Evolutionary conservation across 2,113 vertebrate genomes (phyloP), one percentile per base, ranked within the genome.

Genomic region (Potamarius usumacintae): DNA sequence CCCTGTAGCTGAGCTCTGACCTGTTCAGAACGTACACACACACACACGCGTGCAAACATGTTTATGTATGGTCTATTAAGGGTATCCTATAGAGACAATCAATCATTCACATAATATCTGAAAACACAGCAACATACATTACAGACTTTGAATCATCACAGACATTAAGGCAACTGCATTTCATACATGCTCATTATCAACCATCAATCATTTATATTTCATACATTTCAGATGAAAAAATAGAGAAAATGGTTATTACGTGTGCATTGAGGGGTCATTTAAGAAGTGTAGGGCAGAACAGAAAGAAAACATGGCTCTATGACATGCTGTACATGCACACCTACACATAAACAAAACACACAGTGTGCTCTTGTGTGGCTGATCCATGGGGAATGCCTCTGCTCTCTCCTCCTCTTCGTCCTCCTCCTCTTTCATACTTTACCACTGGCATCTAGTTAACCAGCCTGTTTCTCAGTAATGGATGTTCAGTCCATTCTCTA

Each of bases 381-480:
- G 48, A 50, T 65, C 85, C 17, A 53, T 79, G 27, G 60, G 74
- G 85, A 55, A 30, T 86, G 48, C 12, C 63, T 80, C 55, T 12
- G 50, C 65, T 60, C 71, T 62, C 71, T 84, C 52, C 55, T 42
- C 30, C 52, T 72, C 50, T 27, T n/a, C 50, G 42, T 76, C 42
- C 10, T 77, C 50, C 50, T 79, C 50, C 52, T 78, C 50, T 25
- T 83, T 25, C 48, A 58, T 25, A 63, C 48, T 55, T 34, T 4
- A 34, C 17, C 48, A 86, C 27, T 52, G 50, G 62, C 48, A 30
- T 20, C 74, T 30, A 53, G 74, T 67, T 79, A 86, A 48, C 84
- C 30, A 63, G 84, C 84, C n/a, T 86, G n/a, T 52, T 60, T 80
- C 84, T 85, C 48, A 78, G 42, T 65, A 85, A 77, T n/a, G 30